Evolutionary conservation across 2,888 invertebrate species (phyloP), one percentile per base, ranked within the genome.

Genomic region (Allacma fusca): DNA sequence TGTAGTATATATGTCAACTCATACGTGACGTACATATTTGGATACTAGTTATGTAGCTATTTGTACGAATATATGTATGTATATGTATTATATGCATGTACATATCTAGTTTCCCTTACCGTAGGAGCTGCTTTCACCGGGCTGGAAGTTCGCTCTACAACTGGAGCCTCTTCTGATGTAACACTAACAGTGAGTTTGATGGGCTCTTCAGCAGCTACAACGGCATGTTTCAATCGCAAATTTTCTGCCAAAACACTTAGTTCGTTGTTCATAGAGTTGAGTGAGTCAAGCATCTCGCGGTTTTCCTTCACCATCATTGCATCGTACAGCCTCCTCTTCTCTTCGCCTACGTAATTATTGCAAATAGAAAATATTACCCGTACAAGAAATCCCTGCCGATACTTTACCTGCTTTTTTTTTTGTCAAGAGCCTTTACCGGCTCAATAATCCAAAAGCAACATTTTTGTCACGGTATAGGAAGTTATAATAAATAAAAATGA

Each of bases 241-340:
- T 91, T 91, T 65, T 88, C 87, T 13, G 88, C 88, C 34, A 92
- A 85, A 1, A 88, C 88, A 24, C 88, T 89, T 29, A 92, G 86
- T 85, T 92, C 92, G 68, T 89, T 89, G 50, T 88, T 88, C 88
- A 74, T 74, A 0, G 74, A 40, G 26, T 64, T 74, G 64, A 74
- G 64, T 12, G 65, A 65, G 43, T 74, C 74, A 0, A 74, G 24
- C n/a, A 92, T 90, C 83, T 92, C 91, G 62, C 89, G 88, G 85
- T 91, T 91, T 84, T 91, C 91, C 34, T 88, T 88, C 9, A 69
- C 29, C 28, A 91, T 86, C 0, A 92, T 88, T 80, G 89, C 87
- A 70, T 88, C 88, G 77, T 90, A 88, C 82, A 89, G 88, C 1
- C 87, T 87, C 9, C 88, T 83, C 79, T 87, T 85, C 28, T 88